Base-by-base conservation (phyloP, 2,797 vertebrate genomes). In the Xenentodon cancila region DNA sequence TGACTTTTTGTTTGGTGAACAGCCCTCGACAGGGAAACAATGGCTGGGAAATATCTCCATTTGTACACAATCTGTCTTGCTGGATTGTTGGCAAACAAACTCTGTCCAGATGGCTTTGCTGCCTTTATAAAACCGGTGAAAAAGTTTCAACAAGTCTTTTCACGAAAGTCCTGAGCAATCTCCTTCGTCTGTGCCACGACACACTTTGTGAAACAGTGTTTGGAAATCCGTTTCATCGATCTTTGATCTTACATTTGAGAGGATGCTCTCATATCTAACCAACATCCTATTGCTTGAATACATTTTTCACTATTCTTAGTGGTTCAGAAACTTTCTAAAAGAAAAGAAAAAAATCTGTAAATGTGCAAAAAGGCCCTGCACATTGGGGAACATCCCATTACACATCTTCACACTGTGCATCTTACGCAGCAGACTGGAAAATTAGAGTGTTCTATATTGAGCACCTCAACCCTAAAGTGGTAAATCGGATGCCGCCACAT, bases 401-500 rank as follows among this genome's bases (percentile, higher is more conserved):
- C 53, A 68, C 65, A 49, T 71, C 69, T 75, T 64, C 48, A 85
- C 82, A 82, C 71, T 44, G 59, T 60, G 73, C 67, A 65, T 69
- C 64, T 72, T 18, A 40, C 15, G 65, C 81, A 73, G 62, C 58
- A 56, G 75, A 79, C 68, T 71, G 77, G 78, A 86, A 81, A 84
- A 84, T 82, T 68, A 63, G 56, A 86, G 56, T 1, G 55, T 75
- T 71, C 73, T 83, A 84, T 77, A 78, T 75, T 63, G 68, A 77
- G 68, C 67, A 71, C 76, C 73, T 79, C 79, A 66, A 58, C 66
- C 76, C 62, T 56, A 71, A 77, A 81, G 83, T 80, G 80, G 81
- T 73, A 82, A 89, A 89, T 89, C 72, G 76, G 73, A 75, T 74
- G 84, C 64, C 46, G 77, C 79, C 71, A 73, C 82, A 77, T 68